phyloP scores from a whole-genome alignment of 2,113 vertebrate genomes.

The Larimichthys polyactis region DNA sequence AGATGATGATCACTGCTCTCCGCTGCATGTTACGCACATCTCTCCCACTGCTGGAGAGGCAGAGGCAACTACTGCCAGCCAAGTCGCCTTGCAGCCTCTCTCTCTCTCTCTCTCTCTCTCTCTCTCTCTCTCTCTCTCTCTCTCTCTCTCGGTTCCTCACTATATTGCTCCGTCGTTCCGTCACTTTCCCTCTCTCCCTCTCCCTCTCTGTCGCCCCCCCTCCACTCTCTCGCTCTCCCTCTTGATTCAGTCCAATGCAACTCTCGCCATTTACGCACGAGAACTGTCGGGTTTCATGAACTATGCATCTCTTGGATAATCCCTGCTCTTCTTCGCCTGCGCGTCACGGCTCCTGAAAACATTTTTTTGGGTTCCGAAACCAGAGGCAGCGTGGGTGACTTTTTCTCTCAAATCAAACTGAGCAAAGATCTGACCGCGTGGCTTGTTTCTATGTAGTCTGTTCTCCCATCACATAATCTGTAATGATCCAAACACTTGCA shows the following conservation, averaged over 20 bases:
- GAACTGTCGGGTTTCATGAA: conserved; percentile 33
- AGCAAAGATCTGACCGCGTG: conserved; percentile 6
- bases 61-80: conserved; percentile 64
- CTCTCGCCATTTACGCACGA: conserved; percentile 66
- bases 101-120: conserved; percentile 3
- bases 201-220: background rate
- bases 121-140: background rate
- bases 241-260: conserved; percentile 36
- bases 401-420: conserved; percentile 3
- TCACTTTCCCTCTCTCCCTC: background rate
- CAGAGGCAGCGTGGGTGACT: background rate
- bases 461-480: conserved; percentile 21
- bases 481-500: conserved; percentile 12
- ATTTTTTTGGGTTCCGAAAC: background rate
- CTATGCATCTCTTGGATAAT: conserved; percentile 35
- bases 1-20: conserved; percentile 69
- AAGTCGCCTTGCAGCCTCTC: conserved; percentile 65
- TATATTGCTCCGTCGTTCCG: conserved; percentile 14
- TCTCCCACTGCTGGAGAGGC: conserved; percentile 72
- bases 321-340: background rate
- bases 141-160: background rate
- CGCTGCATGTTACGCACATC: conserved; percentile 77
- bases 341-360: background rate
- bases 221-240: background rate
- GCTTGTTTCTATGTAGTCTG: background rate